Conservation (phyloP, 2,797 vertebrate species). For the Anabacerthia variegaticeps region DNA sequence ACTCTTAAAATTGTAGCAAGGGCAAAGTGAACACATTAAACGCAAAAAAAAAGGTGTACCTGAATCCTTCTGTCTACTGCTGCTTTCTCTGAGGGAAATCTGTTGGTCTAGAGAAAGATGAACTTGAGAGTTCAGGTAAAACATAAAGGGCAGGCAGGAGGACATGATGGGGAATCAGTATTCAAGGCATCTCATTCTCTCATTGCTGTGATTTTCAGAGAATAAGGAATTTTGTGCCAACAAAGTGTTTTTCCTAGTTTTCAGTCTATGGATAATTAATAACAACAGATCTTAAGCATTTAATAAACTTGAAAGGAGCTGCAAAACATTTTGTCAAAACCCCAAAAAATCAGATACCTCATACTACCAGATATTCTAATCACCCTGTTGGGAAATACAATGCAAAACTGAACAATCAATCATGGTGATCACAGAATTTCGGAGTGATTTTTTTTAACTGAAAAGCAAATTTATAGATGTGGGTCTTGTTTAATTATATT, state of each 20-base stretch:
- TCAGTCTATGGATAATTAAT: neutral
- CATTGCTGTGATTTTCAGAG: neutral
- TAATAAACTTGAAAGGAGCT: neutral
- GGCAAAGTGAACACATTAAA: neutral
- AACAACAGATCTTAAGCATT: neutral
- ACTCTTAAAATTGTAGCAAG: neutral
- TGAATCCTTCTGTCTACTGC: neutral
- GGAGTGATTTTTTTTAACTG: neutral
- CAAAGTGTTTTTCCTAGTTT: neutral
- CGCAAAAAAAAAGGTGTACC: accelerated
- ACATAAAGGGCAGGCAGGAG: neutral
- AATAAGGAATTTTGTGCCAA: neutral
- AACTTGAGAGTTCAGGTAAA: neutral
- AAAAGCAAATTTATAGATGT: neutral
- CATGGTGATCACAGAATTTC: neutral
- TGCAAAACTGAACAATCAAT: neutral
- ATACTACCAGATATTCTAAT: neutral
- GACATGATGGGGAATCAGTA: neutral
- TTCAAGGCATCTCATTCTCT: neutral
- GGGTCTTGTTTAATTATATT: neutral
- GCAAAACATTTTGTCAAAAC: neutral
- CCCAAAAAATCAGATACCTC: accelerated
- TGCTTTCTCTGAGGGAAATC: neutral
- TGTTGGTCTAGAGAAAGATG: neutral
- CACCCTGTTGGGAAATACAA: neutral